Percentiles rank a stretch among this genome's conserved stretches.
Conservation (phyloP, 2,113 vertebrate genomes). For the Isurus oxyrinchus region DNA sequence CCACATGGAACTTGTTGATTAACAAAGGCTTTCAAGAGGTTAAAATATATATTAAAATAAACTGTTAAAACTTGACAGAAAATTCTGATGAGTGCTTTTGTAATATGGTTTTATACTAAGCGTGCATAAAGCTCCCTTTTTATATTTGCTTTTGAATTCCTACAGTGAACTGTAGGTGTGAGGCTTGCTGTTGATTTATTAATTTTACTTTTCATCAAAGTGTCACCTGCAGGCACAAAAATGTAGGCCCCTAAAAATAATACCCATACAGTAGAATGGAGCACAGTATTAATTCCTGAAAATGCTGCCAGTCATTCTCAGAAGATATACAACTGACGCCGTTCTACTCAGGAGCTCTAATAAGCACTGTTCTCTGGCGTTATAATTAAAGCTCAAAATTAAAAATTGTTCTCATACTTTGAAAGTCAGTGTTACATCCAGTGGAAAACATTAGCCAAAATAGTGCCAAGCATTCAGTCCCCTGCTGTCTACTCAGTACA, state of each 20-base stretch:
- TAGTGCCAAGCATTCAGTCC: conserved; percentile 59
- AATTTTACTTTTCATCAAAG: conserved; percentile 81
- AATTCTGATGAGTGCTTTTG: conserved; percentile 72
- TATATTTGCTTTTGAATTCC: conserved; percentile 68
- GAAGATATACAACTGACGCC: conserved; percentile 17
- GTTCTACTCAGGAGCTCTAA: conserved; percentile 48
- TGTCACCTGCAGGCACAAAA: conserved; percentile 77
- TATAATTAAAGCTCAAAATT: conserved; percentile 58
- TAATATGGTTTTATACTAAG: conserved; percentile 73
- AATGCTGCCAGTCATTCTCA: conserved; percentile 51
- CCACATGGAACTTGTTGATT: conserved; percentile 72
- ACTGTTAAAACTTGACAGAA: conserved; percentile 62
- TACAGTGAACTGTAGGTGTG: conserved; percentile 75
- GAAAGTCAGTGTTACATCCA: conserved; percentile 55
- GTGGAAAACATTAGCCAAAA: conserved; percentile 52
- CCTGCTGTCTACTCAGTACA: conserved; percentile 63
- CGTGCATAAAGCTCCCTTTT: conserved; percentile 73
- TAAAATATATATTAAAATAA: conserved; percentile 55
- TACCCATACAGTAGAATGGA: conserved; percentile 53
- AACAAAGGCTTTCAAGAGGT: conserved; percentile 67
- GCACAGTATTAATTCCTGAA: conserved; percentile 53
- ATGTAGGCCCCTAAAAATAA: conserved; percentile 58
- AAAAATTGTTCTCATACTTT: conserved; percentile 78
- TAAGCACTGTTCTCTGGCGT: conserved; percentile 48
- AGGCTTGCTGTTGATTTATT: conserved; percentile 75